Evolutionary conservation across 2,888 invertebrate species (phyloP).

Genomic region (Diloba caeruleocephala): DNA sequence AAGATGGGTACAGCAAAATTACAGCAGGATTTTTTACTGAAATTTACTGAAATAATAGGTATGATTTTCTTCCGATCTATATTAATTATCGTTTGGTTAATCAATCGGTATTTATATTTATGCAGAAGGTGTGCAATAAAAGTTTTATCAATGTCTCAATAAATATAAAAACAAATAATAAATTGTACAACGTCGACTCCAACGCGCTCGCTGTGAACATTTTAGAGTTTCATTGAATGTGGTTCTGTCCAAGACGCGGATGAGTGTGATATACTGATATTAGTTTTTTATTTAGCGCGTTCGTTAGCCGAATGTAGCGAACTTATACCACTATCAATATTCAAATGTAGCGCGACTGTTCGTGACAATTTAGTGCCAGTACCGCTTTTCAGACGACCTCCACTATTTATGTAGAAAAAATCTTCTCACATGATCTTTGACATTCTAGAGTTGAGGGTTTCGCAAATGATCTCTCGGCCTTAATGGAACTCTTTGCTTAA

Average conservation of each 20-base stretch:
- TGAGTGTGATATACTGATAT: slow-evolving; percentile 86
- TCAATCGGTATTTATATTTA: slow-evolving; percentile 2
- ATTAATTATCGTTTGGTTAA: slow-evolving; percentile 13
- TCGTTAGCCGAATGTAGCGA: slow-evolving; percentile 81
- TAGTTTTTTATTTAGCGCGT: slow-evolving; percentile 77
- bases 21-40: slow-evolving; percentile 6
- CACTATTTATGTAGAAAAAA: slow-evolving; percentile 12
- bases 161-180: slow-evolving; percentile 9
- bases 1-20: slow-evolving; percentile 27
- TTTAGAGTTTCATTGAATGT: slow-evolving; percentile 74
- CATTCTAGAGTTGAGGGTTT: slow-evolving; percentile 53
- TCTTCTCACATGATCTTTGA: slow-evolving; percentile 44
- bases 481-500: slow-evolving; percentile 49
- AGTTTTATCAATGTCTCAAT: slow-evolving; percentile 1
- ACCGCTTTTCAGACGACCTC: slow-evolving; percentile 55
- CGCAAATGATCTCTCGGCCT: slow-evolving; percentile 61
- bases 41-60: slow-evolving; percentile 10
- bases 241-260: slow-evolving; percentile 77
- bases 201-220: slow-evolving; percentile 62
- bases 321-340: slow-evolving; percentile 75
- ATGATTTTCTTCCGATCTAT: slow-evolving; percentile 4
- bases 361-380: slow-evolving; percentile 68
- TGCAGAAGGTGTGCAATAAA: not conserved
- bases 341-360: slow-evolving; percentile 78
- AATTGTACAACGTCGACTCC: slow-evolving; percentile 64